Evolutionary conservation across 2,113 vertebrate species (phyloP).

Genomic region (Spilogale gracilis): DNA sequence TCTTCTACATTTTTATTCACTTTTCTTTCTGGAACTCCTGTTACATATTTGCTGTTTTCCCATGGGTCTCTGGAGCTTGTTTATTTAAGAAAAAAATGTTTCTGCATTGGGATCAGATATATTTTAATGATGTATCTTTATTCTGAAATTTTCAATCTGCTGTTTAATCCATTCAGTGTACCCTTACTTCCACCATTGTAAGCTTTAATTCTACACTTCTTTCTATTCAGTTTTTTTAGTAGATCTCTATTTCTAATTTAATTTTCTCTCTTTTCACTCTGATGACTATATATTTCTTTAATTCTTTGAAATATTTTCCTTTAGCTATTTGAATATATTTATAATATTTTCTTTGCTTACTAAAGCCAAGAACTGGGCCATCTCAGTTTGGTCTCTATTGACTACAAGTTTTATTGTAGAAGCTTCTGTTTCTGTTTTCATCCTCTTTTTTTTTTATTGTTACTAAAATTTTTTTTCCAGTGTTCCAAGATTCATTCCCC

Average conservation of each 20-base stretch:
- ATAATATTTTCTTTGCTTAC: not conserved
- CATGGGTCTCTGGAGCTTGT: not conserved
- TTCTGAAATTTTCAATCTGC: conserved; percentile 15
- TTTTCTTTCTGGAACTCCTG: not conserved
- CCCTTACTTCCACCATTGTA: not conserved
- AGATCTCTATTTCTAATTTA: not conserved
- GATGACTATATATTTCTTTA: not conserved
- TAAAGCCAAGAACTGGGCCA: not conserved
- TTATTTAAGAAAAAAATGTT: not conserved
- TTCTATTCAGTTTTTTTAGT: not conserved
- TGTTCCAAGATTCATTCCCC: too few relatives aligned
- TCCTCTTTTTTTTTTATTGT: not conserved
- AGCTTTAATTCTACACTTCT: conserved; percentile 38
- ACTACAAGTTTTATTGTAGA: not conserved
- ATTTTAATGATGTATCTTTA: conserved; percentile 29
- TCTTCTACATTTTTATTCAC: not conserved
- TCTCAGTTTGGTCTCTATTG: not conserved
- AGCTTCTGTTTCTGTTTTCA: conserved; percentile 37
- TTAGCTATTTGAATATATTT: conserved; percentile 8
- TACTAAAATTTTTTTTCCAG: too few relatives aligned
- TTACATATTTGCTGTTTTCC: not conserved
- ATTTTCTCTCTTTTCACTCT: not conserved
- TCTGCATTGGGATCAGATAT: not conserved
- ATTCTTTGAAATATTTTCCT: not conserved
- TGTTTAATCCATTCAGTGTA: not conserved